Evolutionary conservation across 2,797 vertebrate species (phyloP).

Genomic region (Lycodopsis pacificus): DNA sequence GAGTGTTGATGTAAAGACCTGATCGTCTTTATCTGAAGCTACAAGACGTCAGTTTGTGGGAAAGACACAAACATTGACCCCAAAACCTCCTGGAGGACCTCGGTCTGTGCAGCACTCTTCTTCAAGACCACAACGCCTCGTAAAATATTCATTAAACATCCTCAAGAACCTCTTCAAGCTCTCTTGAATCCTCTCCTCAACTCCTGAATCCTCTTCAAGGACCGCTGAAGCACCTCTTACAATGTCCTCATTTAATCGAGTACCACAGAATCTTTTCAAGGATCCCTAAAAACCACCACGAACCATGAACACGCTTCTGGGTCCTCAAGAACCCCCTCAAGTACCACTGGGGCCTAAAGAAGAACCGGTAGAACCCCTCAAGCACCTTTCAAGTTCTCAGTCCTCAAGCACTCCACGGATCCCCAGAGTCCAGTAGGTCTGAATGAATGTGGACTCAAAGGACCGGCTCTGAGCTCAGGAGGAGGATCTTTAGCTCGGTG

Average conservation of each 20-base stretch:
- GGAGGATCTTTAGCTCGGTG: not conserved
- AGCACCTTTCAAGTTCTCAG: not conserved
- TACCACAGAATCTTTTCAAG: not conserved
- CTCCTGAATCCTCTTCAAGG: not conserved
- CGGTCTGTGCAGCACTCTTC: not conserved
- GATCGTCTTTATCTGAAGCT: not conserved
- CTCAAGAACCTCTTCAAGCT: too few species aligned
- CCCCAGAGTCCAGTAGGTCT: not conserved
- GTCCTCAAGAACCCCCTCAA: not conserved
- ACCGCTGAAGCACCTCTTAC: not conserved
- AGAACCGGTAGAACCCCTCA: not conserved
- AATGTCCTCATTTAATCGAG: too few species aligned
- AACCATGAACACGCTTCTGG: too few species aligned
- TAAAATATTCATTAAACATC: too few species aligned
- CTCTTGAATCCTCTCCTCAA: too few species aligned
- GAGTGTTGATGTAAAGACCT: not conserved
- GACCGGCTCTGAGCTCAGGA: not conserved
- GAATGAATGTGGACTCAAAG: not conserved
- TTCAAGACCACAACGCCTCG: too few species aligned
- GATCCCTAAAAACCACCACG: not conserved
- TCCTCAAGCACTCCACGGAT: not conserved
- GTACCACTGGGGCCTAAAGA: too few species aligned
- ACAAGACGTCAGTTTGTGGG: not conserved
- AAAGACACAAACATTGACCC: too few species aligned
- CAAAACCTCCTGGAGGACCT: not conserved